Evolutionary conservation across 37 sponge, comb jelly and placozoan species (phyloP).

Genomic region (Halichondria panicea): DNA sequence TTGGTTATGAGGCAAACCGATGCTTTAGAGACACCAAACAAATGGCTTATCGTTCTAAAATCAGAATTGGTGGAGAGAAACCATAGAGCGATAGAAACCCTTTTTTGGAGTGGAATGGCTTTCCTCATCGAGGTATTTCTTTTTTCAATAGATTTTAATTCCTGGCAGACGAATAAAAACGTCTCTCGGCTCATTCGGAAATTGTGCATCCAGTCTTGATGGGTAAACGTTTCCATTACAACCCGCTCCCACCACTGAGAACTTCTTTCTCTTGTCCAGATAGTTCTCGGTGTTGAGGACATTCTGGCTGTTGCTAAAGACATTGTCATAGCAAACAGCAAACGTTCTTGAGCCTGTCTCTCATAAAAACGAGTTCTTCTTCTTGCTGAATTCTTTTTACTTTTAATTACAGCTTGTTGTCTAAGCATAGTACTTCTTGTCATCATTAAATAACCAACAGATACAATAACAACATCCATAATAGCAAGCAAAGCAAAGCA

Average conservation of each 20-base stretch:
- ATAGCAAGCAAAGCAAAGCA: too few relatives aligned
- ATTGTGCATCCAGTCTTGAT: slow-evolving; percentile 25
- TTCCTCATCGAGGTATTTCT: slow-evolving; percentile 14
- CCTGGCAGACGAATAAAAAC: slow-evolving; percentile 11
- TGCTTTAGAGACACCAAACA: slow-evolving; percentile 49
- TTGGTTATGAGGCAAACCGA: slow-evolving; percentile 38
- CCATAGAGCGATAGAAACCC: slow-evolving; percentile 40
- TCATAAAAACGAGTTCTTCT: too few relatives aligned
- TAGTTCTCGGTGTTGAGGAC: not conserved
- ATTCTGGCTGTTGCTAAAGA: too few relatives aligned
- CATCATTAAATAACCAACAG: too few relatives aligned
- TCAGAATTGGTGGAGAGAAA: slow-evolving; percentile 33
- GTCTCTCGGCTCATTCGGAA: slow-evolving; percentile 18
- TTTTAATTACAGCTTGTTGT: too few relatives aligned
- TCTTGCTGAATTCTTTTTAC: too few relatives aligned
- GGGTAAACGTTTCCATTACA: slow-evolving; percentile 13
- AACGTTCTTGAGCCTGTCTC: too few relatives aligned
- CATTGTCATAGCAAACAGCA: too few relatives aligned
- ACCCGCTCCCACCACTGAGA: slow-evolving; percentile 27
- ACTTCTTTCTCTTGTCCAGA: slow-evolving; percentile 14
- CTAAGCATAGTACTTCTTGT: too few relatives aligned
- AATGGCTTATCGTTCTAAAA: slow-evolving; percentile 44
- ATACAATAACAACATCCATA: too few relatives aligned
- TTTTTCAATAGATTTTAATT: slow-evolving; percentile 16
- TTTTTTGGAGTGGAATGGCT: slow-evolving; percentile 5